Conservation (phyloP, 2,888 invertebrate genomes). For the Agrochola lota region DNA sequence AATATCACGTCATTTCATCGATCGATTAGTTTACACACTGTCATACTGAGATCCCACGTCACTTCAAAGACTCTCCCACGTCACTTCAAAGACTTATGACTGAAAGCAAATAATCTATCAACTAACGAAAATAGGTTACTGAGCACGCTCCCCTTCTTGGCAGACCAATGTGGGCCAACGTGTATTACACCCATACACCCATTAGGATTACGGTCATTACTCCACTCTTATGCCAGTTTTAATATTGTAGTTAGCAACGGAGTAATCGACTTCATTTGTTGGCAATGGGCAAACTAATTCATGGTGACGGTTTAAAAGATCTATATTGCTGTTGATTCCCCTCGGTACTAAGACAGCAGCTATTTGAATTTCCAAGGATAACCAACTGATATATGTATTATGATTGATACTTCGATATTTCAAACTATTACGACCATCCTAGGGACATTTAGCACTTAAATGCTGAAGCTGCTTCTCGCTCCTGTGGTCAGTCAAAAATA, state of each 20-base stretch:
- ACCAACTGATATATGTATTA: not conserved
- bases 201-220: conserved; percentile 22
- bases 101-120: conserved; percentile 16
- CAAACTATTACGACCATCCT: not conserved
- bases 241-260: conserved; percentile 32
- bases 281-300: conserved; percentile 42
- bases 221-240: conserved; percentile 25
- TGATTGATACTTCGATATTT: conserved; percentile 4
- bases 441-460: not conserved
- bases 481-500: not conserved
- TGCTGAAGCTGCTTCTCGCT: not conserved
- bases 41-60: conserved; percentile 28
- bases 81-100: conserved; percentile 21
- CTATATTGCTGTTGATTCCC: conserved; percentile 3
- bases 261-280: conserved; percentile 33
- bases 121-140: conserved; percentile 20
- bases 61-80: conserved; percentile 30
- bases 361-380: conserved; percentile 22
- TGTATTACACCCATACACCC: not conserved
- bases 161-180: conserved; percentile 30
- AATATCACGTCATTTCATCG: conserved; percentile 30
- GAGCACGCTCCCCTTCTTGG: conserved; percentile 30
- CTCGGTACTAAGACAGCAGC: not conserved
- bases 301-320: conserved; percentile 22
- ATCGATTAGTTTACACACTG: conserved; percentile 42